Conservation (phyloP, 1,140 invertebrate genomes). For the Hyles vespertilio region DNA sequence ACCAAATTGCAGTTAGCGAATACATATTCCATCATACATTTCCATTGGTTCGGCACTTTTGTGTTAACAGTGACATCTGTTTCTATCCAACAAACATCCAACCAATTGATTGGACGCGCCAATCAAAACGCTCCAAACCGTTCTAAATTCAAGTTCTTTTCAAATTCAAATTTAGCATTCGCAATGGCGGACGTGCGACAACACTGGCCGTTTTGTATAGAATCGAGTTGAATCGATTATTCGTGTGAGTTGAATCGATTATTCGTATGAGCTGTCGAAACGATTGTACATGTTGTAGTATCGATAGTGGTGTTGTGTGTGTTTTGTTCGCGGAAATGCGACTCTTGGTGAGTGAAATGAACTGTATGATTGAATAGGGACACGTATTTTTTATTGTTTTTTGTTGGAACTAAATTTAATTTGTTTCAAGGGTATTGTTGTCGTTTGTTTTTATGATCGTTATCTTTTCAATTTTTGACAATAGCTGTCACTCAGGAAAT, state of each 20-base stretch:
- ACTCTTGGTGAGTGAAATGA: too few species aligned
- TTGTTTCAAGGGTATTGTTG: too few species aligned
- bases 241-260: slow-evolving; percentile 34
- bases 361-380: too few species aligned
- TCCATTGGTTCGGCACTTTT: neutral
- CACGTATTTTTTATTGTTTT: too few species aligned
- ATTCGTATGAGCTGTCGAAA: slow-evolving; percentile 44
- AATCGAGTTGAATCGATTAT: slow-evolving; percentile 21
- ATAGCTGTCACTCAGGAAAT: too few species aligned
- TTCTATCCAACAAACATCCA: slow-evolving; percentile 14
- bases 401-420: too few species aligned
- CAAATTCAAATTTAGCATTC: slow-evolving; percentile 40
- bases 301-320: too few species aligned
- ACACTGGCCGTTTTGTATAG: slow-evolving; percentile 22
- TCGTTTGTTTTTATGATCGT: too few species aligned
- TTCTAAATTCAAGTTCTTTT: slow-evolving; percentile 28
- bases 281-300: slow-evolving; percentile 25
- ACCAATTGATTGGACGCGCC: slow-evolving; percentile 13
- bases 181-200: slow-evolving; percentile 20
- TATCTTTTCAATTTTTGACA: too few species aligned
- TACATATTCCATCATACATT: neutral
- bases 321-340: too few species aligned
- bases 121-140: slow-evolving; percentile 10
- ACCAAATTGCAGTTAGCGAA: neutral
- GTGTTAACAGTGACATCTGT: neutral